Evolutionary conservation across 1,140 invertebrate species (phyloP).

Genomic region (Drosophila leontia): DNA sequence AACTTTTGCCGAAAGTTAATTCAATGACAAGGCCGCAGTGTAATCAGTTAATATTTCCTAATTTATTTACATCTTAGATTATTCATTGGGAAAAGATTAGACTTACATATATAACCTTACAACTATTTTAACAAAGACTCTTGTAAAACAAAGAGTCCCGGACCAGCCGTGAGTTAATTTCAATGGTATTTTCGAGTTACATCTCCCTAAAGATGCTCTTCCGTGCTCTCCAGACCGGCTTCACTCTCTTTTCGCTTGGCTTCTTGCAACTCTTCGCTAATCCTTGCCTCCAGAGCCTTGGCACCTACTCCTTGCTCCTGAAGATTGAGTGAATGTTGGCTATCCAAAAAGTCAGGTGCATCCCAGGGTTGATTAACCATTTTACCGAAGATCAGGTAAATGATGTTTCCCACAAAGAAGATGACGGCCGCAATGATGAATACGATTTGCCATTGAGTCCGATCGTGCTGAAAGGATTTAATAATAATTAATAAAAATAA

Average conservation of each 20-base stretch:
- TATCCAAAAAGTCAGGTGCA: constrained; percentile 78
- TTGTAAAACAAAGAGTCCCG: constrained; percentile 18
- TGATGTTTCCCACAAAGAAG: constrained; percentile 89
- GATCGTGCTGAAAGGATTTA: constrained; percentile 85
- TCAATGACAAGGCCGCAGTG: constrained; percentile 8
- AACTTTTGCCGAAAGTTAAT: background rate
- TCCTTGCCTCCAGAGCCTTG: constrained; percentile 37
- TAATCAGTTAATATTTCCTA: constrained; percentile 2
- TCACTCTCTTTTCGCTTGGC: constrained; percentile 12
- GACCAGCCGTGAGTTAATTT: constrained; percentile 29
- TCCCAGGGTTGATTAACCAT: constrained; percentile 89
- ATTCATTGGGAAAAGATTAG: constrained; percentile 14
- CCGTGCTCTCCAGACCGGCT: background rate
- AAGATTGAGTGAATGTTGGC: background rate
- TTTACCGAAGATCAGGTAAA: constrained; percentile 89
- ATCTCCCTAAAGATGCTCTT: background rate
- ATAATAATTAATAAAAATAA: background rate
- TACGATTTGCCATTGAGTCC: constrained; percentile 89
- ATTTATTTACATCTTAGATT: constrained; percentile 30
- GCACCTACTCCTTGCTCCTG: constrained; percentile 43
- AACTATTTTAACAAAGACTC: constrained; percentile 2
- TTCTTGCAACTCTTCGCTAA: background rate
- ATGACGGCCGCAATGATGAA: constrained; percentile 91
- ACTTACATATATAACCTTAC: constrained; percentile 8
- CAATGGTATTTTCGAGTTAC: constrained; percentile 11